Conservation (phyloP, 2,797 vertebrate genomes). For the Dermochelys coriacea region DNA sequence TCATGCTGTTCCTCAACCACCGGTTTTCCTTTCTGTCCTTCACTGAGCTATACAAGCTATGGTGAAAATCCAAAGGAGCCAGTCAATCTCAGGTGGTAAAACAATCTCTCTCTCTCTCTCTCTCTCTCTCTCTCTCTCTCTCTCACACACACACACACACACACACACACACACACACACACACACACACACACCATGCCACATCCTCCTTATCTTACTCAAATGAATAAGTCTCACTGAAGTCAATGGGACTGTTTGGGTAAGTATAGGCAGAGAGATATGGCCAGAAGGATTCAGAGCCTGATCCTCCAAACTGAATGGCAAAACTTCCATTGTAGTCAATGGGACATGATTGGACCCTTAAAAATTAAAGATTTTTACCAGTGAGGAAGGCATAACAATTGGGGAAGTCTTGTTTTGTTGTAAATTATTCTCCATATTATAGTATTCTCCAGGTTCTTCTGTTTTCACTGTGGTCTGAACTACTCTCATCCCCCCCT, state of each 20-base stretch:
- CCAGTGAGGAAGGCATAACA: constrained; percentile 1
- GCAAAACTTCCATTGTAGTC: constrained; percentile 18
- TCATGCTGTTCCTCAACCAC: constrained; percentile 10
- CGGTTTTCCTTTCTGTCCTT: not conserved
- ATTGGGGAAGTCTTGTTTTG: not conserved
- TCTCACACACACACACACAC: no score
- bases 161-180: no score
- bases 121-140: no score
- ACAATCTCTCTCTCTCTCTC: not conserved
- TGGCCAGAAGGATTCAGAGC: not conserved
- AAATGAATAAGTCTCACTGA: not conserved
- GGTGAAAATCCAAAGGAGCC: not conserved
- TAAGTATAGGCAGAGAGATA: not conserved
- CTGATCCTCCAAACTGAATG: not conserved
- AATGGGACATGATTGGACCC: not conserved
- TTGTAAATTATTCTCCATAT: constrained; percentile 19
- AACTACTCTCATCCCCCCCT: rapidly evolving
- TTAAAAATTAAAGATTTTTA: not conserved
- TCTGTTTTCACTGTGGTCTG: constrained; percentile 6
- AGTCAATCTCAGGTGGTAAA: not conserved
- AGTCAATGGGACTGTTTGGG: not conserved
- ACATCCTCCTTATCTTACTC: not conserved
- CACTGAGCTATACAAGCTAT: not conserved
- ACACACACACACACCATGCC: not conserved
- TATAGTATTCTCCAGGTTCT: not conserved